These are phyloP conservation scores for Thysanoteuthis rhombus DNA, from an alignment of 2,888 invertebrate species.

Conservation along the genomic window DNA sequence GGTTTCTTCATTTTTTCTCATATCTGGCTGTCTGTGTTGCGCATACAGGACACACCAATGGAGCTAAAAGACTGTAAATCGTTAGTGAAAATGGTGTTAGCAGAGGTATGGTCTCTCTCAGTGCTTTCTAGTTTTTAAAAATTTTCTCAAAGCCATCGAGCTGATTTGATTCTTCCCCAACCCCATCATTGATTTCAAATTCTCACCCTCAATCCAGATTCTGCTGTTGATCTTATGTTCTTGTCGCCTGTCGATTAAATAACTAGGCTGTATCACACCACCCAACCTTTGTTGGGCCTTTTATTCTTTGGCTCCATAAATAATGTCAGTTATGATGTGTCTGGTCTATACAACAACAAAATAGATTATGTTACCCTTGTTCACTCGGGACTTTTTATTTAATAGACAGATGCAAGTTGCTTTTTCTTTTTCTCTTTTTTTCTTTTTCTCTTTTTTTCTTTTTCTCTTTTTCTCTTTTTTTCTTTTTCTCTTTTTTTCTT, in stretches of 20 bases:
- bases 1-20: no score
- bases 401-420: neutral
- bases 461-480: no score
- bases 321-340: neutral
- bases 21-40: no score
- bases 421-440: no score
- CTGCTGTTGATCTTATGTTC: neutral
- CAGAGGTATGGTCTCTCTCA: no score
- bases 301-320: neutral
- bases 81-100: no score
- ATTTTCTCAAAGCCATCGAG: no score
- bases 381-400: neutral
- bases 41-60: no score
- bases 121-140: no score
- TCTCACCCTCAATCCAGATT: neutral
- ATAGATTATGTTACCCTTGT: neutral
- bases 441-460: no score
- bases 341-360: neutral
- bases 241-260: conserved; percentile 12
- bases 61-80: no score
- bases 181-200: neutral
- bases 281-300: neutral
- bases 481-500: no score
- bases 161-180: neutral
- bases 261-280: neutral